These are phyloP conservation scores for Aphelinus atriplicis DNA, from an alignment of 1,140 invertebrate genomes.

Conservation along the genomic window DNA sequence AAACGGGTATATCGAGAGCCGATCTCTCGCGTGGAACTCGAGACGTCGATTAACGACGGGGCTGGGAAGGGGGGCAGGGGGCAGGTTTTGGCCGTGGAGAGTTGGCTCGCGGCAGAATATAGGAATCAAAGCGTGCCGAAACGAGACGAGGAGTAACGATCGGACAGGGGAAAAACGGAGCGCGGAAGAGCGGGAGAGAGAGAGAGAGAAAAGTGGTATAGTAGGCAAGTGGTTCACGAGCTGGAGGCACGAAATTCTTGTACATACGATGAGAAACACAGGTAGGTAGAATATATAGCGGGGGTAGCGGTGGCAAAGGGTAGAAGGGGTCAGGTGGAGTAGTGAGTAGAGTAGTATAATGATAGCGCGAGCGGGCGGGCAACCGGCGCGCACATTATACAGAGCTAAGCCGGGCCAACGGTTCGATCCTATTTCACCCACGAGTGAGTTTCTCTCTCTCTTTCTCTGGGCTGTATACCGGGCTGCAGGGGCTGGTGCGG, in stretches of 20 bases:
- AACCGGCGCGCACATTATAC: conserved; percentile 3
- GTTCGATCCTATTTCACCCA: conserved; percentile 39
- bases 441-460: conserved; percentile 28
- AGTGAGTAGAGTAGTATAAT: conserved; percentile 12
- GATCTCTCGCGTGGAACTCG: no score
- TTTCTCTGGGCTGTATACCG: background rate
- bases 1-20: no score
- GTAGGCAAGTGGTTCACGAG: background rate
- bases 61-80: no score
- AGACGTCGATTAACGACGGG: no score
- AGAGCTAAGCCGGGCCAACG: background rate
- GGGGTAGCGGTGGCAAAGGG: no score
- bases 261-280: conserved; percentile 16
- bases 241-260: background rate
- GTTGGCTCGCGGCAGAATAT: no score
- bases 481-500: no score
- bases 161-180: background rate
- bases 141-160: conserved; percentile 19
- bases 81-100: no score
- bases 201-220: background rate
- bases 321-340: no score
- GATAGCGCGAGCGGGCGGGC: background rate
- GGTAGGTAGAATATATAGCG: background rate
- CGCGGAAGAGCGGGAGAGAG: background rate
- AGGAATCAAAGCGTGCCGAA: background rate